Conservation (phyloP, 2,797 vertebrate species). For the Acomys russatus region DNA sequence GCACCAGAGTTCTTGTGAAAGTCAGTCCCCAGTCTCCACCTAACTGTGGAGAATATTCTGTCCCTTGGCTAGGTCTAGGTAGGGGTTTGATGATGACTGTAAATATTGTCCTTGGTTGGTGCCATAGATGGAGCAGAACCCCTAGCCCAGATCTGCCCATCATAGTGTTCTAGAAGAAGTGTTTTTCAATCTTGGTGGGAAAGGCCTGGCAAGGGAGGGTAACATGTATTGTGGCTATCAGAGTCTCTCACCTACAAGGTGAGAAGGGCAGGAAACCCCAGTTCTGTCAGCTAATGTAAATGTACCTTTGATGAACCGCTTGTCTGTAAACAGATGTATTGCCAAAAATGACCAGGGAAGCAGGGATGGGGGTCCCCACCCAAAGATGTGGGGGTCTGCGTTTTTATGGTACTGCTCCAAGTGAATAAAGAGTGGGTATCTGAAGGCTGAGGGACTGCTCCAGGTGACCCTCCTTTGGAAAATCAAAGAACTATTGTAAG, state of each 20-base stretch:
- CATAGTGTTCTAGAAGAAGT: neutral
- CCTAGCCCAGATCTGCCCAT: no score
- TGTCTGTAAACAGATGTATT: neutral
- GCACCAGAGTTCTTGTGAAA: no score
- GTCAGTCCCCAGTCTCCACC: no score
- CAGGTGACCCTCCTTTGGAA: conserved; percentile 50
- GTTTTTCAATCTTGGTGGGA: conserved; percentile 13
- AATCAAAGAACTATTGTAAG: neutral
- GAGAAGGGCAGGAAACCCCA: neutral
- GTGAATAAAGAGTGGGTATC: neutral
- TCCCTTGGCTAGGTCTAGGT: no score
- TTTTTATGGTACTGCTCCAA: neutral
- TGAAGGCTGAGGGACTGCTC: neutral
- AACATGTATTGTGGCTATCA: neutral
- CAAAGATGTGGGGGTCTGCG: neutral
- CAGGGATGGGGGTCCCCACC: neutral
- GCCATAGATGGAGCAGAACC: no score
- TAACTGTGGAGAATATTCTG: no score
- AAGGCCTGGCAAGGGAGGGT: neutral
- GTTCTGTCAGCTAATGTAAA: conserved; percentile 28
- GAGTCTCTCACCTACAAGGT: neutral
- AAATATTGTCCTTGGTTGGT: no score
- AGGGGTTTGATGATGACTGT: no score
- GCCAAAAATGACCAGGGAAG: neutral
- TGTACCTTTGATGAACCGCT: neutral